Conservation (phyloP, 2,888 invertebrate genomes). For the Aspidiotus rigidus region DNA sequence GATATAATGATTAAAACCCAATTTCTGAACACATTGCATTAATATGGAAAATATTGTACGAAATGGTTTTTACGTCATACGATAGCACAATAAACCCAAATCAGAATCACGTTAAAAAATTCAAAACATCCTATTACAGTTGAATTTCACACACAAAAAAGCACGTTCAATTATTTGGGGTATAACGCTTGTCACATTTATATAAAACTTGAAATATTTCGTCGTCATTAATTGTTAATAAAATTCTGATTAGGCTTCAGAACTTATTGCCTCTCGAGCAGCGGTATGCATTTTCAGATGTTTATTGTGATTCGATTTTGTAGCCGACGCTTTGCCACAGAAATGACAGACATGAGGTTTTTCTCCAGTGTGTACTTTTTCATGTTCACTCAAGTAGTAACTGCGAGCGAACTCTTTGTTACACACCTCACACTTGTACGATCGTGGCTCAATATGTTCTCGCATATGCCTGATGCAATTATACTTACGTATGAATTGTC, state of each 20-base stretch:
- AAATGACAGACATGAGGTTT: constrained; percentile 75
- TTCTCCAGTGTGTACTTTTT: constrained; percentile 74
- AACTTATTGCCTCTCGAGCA: constrained; percentile 74
- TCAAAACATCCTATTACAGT: too few relatives aligned
- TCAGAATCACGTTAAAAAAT: too few relatives aligned
- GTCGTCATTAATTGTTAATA: too few relatives aligned
- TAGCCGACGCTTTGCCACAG: constrained; percentile 79
- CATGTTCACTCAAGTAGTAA: constrained; percentile 78
- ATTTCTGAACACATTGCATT: too few relatives aligned
- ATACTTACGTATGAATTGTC: constrained; percentile 77
- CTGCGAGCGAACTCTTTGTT: constrained; percentile 76
- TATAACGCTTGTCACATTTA: too few relatives aligned
- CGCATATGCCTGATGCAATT: constrained; percentile 77
- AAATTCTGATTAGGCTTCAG: constrained; percentile 55
- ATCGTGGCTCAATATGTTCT: constrained; percentile 66
- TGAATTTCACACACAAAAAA: too few relatives aligned
- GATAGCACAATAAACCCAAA: too few relatives aligned
- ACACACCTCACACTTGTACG: constrained; percentile 67
- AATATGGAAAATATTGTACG: too few relatives aligned
- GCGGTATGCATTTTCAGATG: constrained; percentile 76
- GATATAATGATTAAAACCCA: too few relatives aligned
- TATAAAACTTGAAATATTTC: too few relatives aligned
- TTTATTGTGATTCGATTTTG: constrained; percentile 84
- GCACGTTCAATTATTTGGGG: too few relatives aligned
- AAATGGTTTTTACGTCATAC: too few relatives aligned